Base-by-base conservation (phyloP, 2,797 vertebrate genomes). In the Platalea minor region DNA sequence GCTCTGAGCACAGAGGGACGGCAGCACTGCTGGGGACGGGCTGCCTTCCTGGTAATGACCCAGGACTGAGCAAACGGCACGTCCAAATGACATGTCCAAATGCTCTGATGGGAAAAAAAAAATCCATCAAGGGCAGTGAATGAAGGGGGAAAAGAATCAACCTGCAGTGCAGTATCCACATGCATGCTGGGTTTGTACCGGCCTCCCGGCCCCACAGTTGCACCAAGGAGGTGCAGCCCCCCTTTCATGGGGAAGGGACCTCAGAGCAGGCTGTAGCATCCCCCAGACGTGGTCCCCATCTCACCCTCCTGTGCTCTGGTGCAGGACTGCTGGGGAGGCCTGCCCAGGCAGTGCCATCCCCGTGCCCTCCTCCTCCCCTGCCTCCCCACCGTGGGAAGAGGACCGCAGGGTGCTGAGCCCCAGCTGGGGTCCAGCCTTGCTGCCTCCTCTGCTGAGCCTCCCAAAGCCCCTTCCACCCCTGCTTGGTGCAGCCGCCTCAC, bases 381-480 rank as follows among this genome's bases (percentile, higher is more conserved):
- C 29, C 17, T 73, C 24, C 25, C 29, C 57, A 33, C 25, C 37
- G 3, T 0, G 0, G n/a, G 13, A 14, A 53, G 21, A 46, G 18
- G 16, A 56, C 29, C 2, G 3, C 60, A 69, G 50, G 60, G 21
- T 35, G 43, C 46, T 39, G 61, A 75, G 28, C 56, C 26, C 56
- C 57, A 37, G 46, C 4, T 1, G 0, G 24, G 21, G 20, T 56
- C 25, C 63, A 48, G 56, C 65, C 41, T 73, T 3, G 0, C 60
- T 57, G 33, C 46, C 51, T 51, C 13, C 35, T n/a, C 68, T 75
- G 51, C 79, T 60, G 45, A 75, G 23, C 41, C n/a, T 63, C 37
- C 35, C 72, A 50, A 41, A 64, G 29, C 16, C 39, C 8, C 39
- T 67, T 23, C 33, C 57, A 41, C 2, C 35, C 35, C 33, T 80